Base-by-base conservation (phyloP, 2,113 vertebrate species). In the Sylvia atricapilla region DNA sequence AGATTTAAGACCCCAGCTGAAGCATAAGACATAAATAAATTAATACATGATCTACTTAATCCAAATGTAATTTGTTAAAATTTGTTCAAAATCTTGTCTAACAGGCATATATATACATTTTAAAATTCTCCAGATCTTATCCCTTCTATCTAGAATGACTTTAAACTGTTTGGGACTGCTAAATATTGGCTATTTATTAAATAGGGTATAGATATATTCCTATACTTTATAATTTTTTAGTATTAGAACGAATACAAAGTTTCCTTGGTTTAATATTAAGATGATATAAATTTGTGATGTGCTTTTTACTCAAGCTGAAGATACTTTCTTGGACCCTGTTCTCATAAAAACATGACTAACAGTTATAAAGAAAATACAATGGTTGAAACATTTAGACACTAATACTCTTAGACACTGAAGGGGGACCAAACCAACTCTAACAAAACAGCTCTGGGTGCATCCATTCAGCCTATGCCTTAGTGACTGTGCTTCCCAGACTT, bases 1-100 rank as follows among this genome's bases (percentile, higher is more conserved):
- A 87, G 63, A 68, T 96, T 91, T 91, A 85, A 86, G 60, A 89
- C 27, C 60, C 72, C 74, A 90, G 80, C 39, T n/a, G 59, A 93
- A 89, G 70, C 35, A 27, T 41, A 68, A 93, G 28, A 56, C 31
- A 69, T 67, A 93, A 92, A 93, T 79, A 78, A 89, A 90, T 76
- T 41, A 85, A 70, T 70, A 85, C 17, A n/a, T 12, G 8, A 50
- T 62, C 47, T 91, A 95, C 67, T 84, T 74, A 97, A 84, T 90
- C 41, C 53, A 84, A 81, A 83, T 46, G 64, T 64, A 93, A 87
- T 94, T 88, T 6, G 0, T 82, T 88, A 67, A 87, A 89, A 67
- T 52, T 56, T 73, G 7, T 55, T 94, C 35, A 83, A 72, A 91
- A 66, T 76, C n/a, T 86, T 82, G 35, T 47, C 74, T 80, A 72